A percentile compares a stretch with the other conserved stretches of the same genome.
These are phyloP conservation scores for Psittacula derbiana DNA, from an alignment of 2,797 vertebrate genomes.

Conservation along the genomic window DNA sequence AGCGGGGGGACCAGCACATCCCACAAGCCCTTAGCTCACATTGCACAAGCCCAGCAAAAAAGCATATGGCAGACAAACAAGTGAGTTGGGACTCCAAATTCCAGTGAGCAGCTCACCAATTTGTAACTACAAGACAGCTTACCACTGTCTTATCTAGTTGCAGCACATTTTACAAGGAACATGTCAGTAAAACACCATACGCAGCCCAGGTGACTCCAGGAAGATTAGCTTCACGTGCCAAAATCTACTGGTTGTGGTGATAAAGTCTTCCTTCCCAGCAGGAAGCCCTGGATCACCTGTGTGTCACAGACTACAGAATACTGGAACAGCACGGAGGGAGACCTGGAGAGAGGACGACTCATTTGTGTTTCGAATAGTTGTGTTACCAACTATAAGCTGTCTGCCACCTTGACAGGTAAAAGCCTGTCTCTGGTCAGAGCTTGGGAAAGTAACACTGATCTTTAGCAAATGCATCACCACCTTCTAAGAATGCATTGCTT, in stretches of 20 bases:
- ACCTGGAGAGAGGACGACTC: not conserved
- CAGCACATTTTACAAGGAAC: not conserved
- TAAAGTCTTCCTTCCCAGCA: not conserved
- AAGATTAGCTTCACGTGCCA: not conserved
- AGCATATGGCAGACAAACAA: not conserved
- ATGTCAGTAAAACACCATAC: not conserved
- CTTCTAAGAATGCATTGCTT: not conserved
- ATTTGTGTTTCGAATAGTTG: not conserved
- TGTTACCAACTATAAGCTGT: not conserved
- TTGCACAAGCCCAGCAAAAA: not conserved
- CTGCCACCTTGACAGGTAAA: not conserved
- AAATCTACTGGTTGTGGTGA: not conserved
- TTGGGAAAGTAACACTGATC: not conserved
- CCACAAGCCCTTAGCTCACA: not conserved
- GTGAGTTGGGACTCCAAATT: accelerated
- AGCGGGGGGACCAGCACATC: not conserved
- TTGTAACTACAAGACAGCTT: not conserved
- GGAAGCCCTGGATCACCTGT: not conserved
- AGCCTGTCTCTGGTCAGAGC: not conserved
- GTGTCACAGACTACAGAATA: not conserved
- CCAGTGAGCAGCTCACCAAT: not conserved
- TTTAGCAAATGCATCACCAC: not conserved
- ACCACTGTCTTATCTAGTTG: not conserved
- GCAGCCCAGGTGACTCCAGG: not conserved
- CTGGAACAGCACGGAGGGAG: not conserved